Evolutionary conservation across 2,113 vertebrate genomes (phyloP).

Genomic region (Plectropomus leopardus): DNA sequence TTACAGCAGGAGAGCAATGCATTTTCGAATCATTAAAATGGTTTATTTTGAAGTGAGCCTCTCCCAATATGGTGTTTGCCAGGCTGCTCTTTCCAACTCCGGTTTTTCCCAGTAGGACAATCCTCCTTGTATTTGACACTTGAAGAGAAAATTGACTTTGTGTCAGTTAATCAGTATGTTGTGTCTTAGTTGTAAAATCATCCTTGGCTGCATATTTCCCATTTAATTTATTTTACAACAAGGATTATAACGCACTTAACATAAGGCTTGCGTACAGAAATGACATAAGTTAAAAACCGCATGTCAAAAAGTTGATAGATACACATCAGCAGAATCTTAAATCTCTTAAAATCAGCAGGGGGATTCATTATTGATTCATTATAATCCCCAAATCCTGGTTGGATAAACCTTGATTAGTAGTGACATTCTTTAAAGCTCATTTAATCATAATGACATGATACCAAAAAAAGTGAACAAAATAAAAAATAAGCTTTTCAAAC

Average conservation of each 20-base stretch:
- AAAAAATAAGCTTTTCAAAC: not conserved
- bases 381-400: not conserved
- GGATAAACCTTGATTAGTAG: not conserved
- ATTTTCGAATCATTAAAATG: not conserved
- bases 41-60: not conserved
- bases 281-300: no score
- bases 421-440: not conserved
- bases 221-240: not conserved
- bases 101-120: conserved; percentile 47
- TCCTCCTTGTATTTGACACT: not conserved
- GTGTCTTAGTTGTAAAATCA: not conserved
- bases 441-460: not conserved
- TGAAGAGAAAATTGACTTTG: not conserved
- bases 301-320: no score
- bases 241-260: not conserved
- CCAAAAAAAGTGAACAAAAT: not conserved
- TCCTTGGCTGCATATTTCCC: no score
- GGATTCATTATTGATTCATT: not conserved
- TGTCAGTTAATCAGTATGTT: not conserved
- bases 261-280: not conserved
- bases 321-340: no score
- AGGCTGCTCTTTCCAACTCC: conserved; percentile 58
- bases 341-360: no score
- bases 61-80: conserved; percentile 46
- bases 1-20: not conserved